Conservation (phyloP, 2,113 vertebrate species). For the Pedionomus torquatus region DNA sequence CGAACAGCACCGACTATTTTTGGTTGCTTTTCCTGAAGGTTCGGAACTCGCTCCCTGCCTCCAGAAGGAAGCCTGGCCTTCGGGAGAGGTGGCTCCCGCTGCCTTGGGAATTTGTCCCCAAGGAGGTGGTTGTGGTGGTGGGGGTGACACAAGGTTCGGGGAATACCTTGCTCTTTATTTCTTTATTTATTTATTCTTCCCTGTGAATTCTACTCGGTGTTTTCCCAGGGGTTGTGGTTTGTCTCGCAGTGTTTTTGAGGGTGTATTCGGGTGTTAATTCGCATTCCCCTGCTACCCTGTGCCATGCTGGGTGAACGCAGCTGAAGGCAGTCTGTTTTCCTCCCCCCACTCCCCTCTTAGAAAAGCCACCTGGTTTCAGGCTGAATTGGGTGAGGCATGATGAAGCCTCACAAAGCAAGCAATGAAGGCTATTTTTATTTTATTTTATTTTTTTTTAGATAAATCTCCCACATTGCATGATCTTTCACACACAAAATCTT, state of each 20-base stretch:
- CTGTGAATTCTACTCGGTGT: fast-evolving
- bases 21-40: no score
- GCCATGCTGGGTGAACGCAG: neutral
- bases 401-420: neutral
- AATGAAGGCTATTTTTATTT: neutral
- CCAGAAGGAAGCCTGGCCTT: no score
- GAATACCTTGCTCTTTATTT: no score
- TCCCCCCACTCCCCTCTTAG: neutral
- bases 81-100: no score
- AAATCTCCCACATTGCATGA: neutral
- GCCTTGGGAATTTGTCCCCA: no score
- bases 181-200: neutral
- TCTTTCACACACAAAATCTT: neutral
- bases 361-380: neutral
- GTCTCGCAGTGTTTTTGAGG: neutral
- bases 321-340: neutral
- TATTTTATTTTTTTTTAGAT: neutral
- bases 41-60: no score
- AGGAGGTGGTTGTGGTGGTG: no score
- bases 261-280: no score
- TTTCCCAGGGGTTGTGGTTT: neutral
- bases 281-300: no score
- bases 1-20: no score
- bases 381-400: constrained; percentile 15
- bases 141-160: no score